These are phyloP conservation scores for Athetis lepigone DNA, from an alignment of 2,888 invertebrate genomes.

Conservation along the genomic window DNA sequence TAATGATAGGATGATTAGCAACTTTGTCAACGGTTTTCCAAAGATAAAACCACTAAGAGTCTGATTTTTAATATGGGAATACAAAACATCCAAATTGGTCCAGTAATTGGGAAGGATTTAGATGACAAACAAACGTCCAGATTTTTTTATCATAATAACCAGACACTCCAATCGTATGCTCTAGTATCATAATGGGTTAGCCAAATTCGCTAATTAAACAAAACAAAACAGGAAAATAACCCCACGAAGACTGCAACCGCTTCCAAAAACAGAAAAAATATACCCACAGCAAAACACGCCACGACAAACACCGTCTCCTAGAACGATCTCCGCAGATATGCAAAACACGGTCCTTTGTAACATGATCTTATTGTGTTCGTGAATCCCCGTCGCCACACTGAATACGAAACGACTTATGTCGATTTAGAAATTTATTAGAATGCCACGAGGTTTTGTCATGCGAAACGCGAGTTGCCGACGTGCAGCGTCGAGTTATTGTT, in stretches of 20 bases:
- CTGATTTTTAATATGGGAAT: no score
- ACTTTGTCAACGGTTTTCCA: no score
- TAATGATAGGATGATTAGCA: no score
- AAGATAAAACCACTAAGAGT: no score
- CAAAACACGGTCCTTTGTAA: slow-evolving; percentile 87
- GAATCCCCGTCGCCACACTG: slow-evolving; percentile 78
- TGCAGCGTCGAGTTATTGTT: slow-evolving; percentile 77
- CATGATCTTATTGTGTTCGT: slow-evolving; percentile 88
- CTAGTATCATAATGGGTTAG: no score
- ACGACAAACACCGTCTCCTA: slow-evolving; percentile 74
- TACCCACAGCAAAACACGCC: slow-evolving; percentile 75
- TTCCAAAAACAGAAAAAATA: slow-evolving; percentile 66
- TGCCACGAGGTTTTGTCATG: slow-evolving; percentile 80
- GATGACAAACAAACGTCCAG: no score
- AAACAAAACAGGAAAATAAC: no score
- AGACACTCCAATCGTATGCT: no score
- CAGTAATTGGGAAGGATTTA: no score
- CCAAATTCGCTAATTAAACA: no score
- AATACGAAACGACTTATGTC: slow-evolving; percentile 87
- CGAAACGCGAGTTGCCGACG: slow-evolving; percentile 74
- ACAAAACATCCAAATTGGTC: no score
- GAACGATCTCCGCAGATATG: slow-evolving; percentile 83
- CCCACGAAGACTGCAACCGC: slow-evolving; percentile 66
- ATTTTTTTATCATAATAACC: no score
- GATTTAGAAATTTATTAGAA: slow-evolving; percentile 89